phyloP scores from a whole-genome alignment of 2,797 vertebrate genomes.

The Rhinoraja longicauda region DNA sequence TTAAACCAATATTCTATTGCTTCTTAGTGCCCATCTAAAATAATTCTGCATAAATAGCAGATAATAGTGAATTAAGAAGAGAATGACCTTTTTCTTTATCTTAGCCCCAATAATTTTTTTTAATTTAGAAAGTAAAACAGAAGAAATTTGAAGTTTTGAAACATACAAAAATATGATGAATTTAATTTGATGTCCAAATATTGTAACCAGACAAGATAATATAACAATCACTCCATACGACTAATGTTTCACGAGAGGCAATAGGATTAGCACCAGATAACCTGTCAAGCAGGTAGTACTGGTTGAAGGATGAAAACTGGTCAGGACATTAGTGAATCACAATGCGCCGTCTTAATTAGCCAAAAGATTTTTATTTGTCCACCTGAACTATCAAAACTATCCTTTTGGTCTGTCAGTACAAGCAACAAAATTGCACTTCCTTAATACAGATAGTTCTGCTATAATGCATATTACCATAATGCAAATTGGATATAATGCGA shows the following conservation, averaged over 20 bases:
- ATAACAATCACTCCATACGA: neutral
- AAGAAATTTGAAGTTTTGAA: neutral
- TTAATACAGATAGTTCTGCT: neutral
- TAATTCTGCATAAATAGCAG: neutral
- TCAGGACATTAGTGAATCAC: neutral
- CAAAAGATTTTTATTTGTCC: no score
- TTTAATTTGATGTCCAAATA: neutral
- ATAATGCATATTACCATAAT: no score
- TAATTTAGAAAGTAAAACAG: neutral
- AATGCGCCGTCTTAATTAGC: neutral
- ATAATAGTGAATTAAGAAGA: neutral
- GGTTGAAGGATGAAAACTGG: neutral
- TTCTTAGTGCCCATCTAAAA: neutral
- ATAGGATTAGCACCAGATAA: neutral
- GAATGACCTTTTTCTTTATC: neutral
- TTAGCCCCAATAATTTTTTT: neutral
- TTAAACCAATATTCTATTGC: neutral
- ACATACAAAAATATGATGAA: neutral
- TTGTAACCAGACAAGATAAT: neutral
- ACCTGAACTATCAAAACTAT: neutral
- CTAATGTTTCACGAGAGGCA: neutral
- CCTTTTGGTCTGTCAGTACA: neutral
- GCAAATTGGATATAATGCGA: no score
- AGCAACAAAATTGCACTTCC: neutral
- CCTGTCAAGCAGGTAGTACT: neutral